Base-by-base conservation (phyloP, 2,797 vertebrate genomes). In the Discoglossus pictus region DNA sequence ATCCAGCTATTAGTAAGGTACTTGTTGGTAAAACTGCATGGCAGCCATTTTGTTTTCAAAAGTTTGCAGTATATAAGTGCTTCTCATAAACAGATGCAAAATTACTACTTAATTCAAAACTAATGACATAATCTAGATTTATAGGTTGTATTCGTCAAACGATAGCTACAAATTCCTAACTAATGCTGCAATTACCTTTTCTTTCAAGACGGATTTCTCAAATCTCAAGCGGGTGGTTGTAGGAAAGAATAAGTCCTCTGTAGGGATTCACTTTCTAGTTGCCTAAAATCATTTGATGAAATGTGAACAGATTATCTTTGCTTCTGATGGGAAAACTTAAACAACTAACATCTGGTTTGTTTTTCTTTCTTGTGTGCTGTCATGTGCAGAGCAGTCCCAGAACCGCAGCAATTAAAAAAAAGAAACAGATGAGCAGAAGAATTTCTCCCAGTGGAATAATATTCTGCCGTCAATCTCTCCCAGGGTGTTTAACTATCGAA, bases 341-440 rank as follows among this genome's bases (percentile, higher is more conserved):
- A 23, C 24, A 51, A 31, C 12, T 1, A 72, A 76, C 68, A 72
- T 65, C 69, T 76, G 65, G 76, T 63, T 65, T 55, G 25, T 11
- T 23, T 46, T 65, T 62, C 39, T 16, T 8, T 31, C 27, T 31
- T 31, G 8, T 31, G 27, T 31, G 27, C 27, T 31, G 27, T 31
- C 27, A 4, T 12, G 25, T 27, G 24, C 25, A 51, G 24, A 27
- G 48, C 10, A n/a, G 13, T 31, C 48, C 48, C 15, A 34, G 43
- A 46, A 20, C 6, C 18, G 21, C 8, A 46, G 25, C 24, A 25
- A 51, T 27, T 15, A 51, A 15, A 51, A 51, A 51, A 51, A 16
- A 34, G n/a, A 2, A 16, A 1, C 21, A 16, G n/a, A 31, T 23
- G 20, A 3, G 7, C 48, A 31, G 4, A 31, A 31, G 8, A 31